Conservation (phyloP, 2,797 vertebrate species). For the Chelonia mydas region DNA sequence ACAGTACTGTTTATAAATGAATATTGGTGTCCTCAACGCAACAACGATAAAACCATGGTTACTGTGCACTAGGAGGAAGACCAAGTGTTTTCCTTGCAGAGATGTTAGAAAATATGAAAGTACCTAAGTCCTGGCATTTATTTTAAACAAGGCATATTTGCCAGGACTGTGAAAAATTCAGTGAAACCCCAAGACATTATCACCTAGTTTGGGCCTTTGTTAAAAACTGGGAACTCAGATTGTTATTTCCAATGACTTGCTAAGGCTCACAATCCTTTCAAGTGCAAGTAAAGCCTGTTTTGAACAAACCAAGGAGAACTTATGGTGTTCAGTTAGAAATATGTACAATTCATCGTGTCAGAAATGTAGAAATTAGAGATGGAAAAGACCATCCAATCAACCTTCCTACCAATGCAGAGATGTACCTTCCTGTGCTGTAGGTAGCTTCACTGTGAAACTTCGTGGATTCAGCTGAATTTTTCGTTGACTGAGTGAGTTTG, state of each 20-base stretch:
- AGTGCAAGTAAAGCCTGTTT: neutral
- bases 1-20: neutral
- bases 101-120: neutral
- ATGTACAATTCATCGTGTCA: neutral
- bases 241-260: neutral
- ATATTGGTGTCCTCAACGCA: neutral
- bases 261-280: neutral
- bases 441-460: neutral
- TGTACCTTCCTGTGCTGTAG: neutral
- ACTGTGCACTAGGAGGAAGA: neutral
- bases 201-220: neutral
- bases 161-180: neutral
- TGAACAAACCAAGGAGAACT: neutral
- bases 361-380: neutral
- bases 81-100: neutral
- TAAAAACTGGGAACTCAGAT: neutral
- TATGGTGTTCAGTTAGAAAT: neutral
- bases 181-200: neutral
- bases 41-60: neutral
- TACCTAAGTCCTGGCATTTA: neutral
- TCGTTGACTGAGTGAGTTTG: neutral
- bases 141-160: neutral
- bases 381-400: no score
- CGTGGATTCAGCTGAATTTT: neutral
- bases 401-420: neutral